Evolutionary conservation across 2,888 invertebrate species (phyloP), one percentile per base, ranked within the genome.

Genomic region (Caenorhabditis doughertyi): DNA sequence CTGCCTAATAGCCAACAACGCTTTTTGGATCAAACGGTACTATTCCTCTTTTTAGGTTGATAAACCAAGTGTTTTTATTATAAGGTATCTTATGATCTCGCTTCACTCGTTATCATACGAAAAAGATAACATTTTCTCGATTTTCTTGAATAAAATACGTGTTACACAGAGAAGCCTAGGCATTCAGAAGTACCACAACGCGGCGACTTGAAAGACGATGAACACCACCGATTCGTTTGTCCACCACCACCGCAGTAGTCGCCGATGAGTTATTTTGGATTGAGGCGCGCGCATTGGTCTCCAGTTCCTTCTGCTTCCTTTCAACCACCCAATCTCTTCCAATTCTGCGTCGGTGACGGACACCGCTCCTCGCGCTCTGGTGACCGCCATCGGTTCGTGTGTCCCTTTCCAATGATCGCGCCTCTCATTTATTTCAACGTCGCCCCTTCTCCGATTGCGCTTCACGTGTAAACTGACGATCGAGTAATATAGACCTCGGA

Each of bases 201-300:
- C 73, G 73, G 73, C 55, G 44, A 73, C 73, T 44, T 73, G 42
- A 73, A 73, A 73, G 64, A 25, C 55, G 4, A n/a, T 29, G 55
- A 64, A 51, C 65, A 51, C 71, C 60, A 39, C 60, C 51, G 62
- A 72, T 47, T 51, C 62, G 42, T 71, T n/a, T 18, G 25, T 55
- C 70, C 70, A 21, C 44, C 47, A 70, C 56, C 47, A 21, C 35
- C 58, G 13, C 32, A 39, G 25, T 35, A 25, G 35, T 65, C 71
- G 35, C 29, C 62, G 49, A 73, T 73, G 64, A 73, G 60, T 73
- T 73, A 73, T 73, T 73, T 73, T 44, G 64, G 44, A 73, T 72
- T 18, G 51, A 51, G 72, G 53, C 60, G 49, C 56, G 60, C 58
- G 44, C 21, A 47, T 18, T 42, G 42, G 56, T 47, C 58, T 70